A percentile compares a stretch with the other conserved stretches of the same genome.
These are phyloP conservation scores for Apodemus agrarius DNA, from an alignment of 2,797 vertebrate species.

Conservation along the genomic window DNA sequence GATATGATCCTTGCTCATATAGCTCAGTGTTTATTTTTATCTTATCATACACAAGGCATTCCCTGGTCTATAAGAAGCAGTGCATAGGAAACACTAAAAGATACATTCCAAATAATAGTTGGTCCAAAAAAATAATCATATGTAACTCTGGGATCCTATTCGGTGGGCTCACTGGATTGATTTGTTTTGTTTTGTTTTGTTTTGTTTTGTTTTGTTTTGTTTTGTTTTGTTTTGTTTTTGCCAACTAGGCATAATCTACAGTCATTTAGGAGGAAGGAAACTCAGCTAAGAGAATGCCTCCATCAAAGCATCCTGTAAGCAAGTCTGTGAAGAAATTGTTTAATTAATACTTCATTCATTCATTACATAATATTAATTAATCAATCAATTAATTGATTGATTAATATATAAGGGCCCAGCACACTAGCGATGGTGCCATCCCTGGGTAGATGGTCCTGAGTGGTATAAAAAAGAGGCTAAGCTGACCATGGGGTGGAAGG, in stretches of 20 bases:
- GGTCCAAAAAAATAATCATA: background rate
- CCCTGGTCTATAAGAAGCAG: background rate
- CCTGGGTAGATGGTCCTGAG: background rate
- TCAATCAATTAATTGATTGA: background rate
- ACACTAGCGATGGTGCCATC: background rate
- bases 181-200: background rate
- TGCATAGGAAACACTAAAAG: background rate
- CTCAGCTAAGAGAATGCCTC: background rate
- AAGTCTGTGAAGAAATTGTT: background rate
- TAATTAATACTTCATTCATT: background rate
- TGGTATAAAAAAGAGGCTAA: background rate
- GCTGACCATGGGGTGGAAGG: no score
- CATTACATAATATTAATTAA: background rate
- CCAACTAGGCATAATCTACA: background rate
- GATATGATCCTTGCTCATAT: background rate
- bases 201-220: background rate
- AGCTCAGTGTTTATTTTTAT: background rate
- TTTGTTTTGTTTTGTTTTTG: background rate
- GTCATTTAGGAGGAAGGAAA: background rate
- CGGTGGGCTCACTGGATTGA: background rate
- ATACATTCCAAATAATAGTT: background rate
- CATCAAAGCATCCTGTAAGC: background rate
- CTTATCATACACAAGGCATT: background rate
- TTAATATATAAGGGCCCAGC: background rate
- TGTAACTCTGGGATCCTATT: background rate